Evolutionary conservation across 2,113 vertebrate genomes (phyloP), one percentile per base, ranked within the genome.

Genomic region (Edolisoma coerulescens): DNA sequence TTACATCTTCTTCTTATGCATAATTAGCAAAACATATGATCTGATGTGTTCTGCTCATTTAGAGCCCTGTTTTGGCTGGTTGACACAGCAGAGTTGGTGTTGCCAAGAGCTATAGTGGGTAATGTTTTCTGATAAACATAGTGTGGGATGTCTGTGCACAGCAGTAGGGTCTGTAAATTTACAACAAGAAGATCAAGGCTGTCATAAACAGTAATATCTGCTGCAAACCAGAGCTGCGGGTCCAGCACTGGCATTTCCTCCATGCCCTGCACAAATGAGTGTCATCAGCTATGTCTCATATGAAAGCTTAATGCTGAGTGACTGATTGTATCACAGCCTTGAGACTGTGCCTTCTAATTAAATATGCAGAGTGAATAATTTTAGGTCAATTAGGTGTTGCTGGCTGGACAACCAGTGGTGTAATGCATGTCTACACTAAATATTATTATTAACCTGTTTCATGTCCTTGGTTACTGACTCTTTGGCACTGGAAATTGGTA

Each of bases 11-110:
- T 52, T 76, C 85, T 88, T 88, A 63, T 91, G 77, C 47, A 37
- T 96, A 95, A 95, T 95, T 92, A 94, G 75, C 61, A 54, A 63
- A 90, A 84, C 83, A 90, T 52, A 84, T 69, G 89, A 93, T 90
- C 74, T 23, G 61, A 86, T 84, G 78, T 82, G 93, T 74, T 84
- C 60, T 90, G 80, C 57, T 90, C 52, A 3, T 95, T 83, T 85
- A 88, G 30, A 91, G 81, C 41, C 82, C 84, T 69, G 76, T 84
- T 96, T 92, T 97, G 96, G 44, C 93, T 93, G 92, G 75, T 42
- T 19, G 28, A 50, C 45, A 49, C 49, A 76, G 71, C 6, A 0
- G 81, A 67, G 77, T 16, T 78, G 57, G 56, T 53, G 59, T 35
- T 96, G 84, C 79, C 95, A 84, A 89, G 89, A 95, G 76, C 30